These are phyloP conservation scores for Charadrius vociferus DNA, from an alignment of 2,113 vertebrate genomes.

Conservation along the genomic window DNA sequence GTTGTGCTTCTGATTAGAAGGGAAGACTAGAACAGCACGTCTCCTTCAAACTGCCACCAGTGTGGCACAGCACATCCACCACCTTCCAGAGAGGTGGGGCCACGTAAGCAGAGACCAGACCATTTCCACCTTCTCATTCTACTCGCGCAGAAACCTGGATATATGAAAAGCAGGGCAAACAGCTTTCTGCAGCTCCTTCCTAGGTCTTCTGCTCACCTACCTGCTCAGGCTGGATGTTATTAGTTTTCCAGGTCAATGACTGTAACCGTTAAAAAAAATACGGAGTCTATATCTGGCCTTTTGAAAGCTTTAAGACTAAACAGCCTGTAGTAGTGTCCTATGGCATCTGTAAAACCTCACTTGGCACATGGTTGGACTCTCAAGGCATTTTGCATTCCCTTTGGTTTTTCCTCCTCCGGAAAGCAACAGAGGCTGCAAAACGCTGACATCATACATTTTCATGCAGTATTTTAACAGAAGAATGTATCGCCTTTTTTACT, in stretches of 20 bases:
- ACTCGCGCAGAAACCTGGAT: not conserved
- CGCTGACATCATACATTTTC: not conserved
- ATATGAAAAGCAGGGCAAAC: not conserved
- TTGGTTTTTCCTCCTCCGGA: not conserved
- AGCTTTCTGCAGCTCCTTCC: not conserved
- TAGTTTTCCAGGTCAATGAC: not conserved
- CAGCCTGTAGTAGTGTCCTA: not conserved
- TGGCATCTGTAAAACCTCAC: not conserved
- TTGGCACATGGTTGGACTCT: not conserved
- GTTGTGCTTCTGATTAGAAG: not conserved
- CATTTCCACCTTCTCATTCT: not conserved
- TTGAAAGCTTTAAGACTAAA: not conserved
- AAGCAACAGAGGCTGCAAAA: conserved; percentile 24
- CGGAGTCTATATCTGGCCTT: not conserved
- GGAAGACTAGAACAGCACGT: not conserved
- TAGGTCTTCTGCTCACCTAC: not conserved
- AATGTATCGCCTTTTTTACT: not conserved
- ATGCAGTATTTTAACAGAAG: not conserved
- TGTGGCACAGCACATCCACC: not conserved
- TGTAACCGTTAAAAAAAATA: not conserved
- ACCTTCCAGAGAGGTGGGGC: not conserved
- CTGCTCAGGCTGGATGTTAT: not conserved
- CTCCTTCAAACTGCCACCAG: not conserved
- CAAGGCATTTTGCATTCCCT: not conserved
- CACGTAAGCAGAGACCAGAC: not conserved